Base-by-base conservation (phyloP, 2,797 vertebrate species). In the Erethizon dorsatum region DNA sequence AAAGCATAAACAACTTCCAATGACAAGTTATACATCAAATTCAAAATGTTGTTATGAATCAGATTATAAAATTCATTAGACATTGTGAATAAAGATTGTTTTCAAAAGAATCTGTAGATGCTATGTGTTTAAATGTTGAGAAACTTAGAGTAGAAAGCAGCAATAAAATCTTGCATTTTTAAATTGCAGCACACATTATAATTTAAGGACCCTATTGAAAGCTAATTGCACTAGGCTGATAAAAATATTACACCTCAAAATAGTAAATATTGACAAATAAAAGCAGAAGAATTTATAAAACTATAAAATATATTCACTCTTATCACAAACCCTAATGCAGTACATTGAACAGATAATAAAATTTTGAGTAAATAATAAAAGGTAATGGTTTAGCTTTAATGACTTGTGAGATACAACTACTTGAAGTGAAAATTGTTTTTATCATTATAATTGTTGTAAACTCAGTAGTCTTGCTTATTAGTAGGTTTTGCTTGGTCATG, bases 251-350 rank as follows among this genome's bases (percentile, higher is more conserved):
- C 77, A 96, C 86, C 41, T 97, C 92, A 86, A 96, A 96, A 92
- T 54, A 95, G 94, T 95, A 98, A 97, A 98, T 97, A 98, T 88
- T 97, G 97, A 98, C 67, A 92, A 97, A 90, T 91, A 97, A 97
- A 97, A 92, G 12, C 20, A 98, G 88, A n/a, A 90, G 33, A 95
- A 98, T 97, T 98, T 98, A 98, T 96, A 93, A 91, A 96, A 95
- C 65, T 96, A 80, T 98, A 97, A 98, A 98, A 95, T 85, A 95
- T 90, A 97, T 79, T 90, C 95, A 97, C 82, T 92, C 84, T 96
- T 94, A 94, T 95, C 45, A 95, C 94, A 96, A 97, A 97, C 75
- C 33, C 45, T 94, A 97, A 98, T 98, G 94, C 65, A 95, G 59
- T 82, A 61, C 95, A 98, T 97, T 82, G 96, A 97, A 97, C 83